Conservation (phyloP, 2,797 vertebrate species). For the Rhinatrema bivittatum region DNA sequence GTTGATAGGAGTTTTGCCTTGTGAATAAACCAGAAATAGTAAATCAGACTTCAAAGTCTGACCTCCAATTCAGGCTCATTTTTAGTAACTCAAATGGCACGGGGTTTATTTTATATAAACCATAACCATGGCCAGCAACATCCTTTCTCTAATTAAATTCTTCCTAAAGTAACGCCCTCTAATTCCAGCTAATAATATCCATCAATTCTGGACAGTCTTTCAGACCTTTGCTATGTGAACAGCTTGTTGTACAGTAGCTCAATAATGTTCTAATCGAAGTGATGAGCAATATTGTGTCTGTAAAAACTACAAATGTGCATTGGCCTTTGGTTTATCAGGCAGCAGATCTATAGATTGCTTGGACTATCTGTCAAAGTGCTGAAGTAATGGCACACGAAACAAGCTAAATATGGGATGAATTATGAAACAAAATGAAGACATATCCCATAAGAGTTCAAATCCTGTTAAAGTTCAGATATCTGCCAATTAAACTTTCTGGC, state of each 20-base stretch:
- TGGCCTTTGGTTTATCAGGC: conserved; percentile 18
- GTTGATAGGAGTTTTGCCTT: too few species aligned
- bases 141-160: not conserved
- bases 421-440: conserved; percentile 22
- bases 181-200: not conserved
- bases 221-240: not conserved
- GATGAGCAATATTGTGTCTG: not conserved
- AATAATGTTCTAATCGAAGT: conserved; percentile 11
- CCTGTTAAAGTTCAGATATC: conserved; percentile 39
- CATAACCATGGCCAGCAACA: too few species aligned
- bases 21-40: too few species aligned
- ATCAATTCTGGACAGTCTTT: not conserved
- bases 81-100: fast-evolving
- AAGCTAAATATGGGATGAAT: conserved; percentile 18
- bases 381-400: conserved; percentile 1
- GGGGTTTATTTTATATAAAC: not conserved
- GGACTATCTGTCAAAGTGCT: conserved; percentile 1
- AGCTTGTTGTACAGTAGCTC: not conserved
- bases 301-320: conserved; percentile 16
- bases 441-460: conserved; percentile 25
- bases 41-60: too few species aligned
- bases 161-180: too few species aligned
- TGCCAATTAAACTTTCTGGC: conserved; percentile 28
- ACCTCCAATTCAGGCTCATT: not conserved
- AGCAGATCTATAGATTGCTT: conserved; percentile 26